These are phyloP conservation scores for Sebastes goodei DNA, from an alignment of 2,797 vertebrate genomes.

Conservation along the genomic window DNA sequence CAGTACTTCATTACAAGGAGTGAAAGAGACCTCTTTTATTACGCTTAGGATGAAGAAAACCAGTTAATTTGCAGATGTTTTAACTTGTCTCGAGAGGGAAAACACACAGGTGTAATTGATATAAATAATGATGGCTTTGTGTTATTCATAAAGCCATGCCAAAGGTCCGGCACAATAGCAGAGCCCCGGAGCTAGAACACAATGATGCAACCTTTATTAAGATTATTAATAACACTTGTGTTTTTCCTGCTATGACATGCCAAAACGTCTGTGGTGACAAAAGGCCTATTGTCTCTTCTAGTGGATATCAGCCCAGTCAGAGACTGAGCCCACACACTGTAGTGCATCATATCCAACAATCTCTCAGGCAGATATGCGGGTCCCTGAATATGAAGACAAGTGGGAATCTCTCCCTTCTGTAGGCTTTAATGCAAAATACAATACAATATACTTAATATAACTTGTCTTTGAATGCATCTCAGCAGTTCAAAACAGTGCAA, in stretches of 20 bases:
- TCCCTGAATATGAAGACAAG: neutral
- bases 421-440: neutral
- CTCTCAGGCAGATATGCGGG: neutral
- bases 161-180: neutral
- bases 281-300: constrained; percentile 5
- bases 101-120: constrained; percentile 11
- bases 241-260: neutral
- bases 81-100: neutral
- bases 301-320: neutral
- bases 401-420: neutral
- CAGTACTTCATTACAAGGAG: neutral
- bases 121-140: constrained; percentile 9
- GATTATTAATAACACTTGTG: constrained; percentile 17
- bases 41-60: neutral
- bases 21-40: neutral
- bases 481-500: neutral
- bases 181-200: neutral
- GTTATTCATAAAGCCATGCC: neutral
- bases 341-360: neutral
- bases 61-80: neutral
- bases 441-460: neutral
- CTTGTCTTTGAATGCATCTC: neutral
- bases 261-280: neutral
- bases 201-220: neutral
- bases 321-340: neutral